These are phyloP conservation scores for Catharus fuscescens DNA, from an alignment of 2,113 vertebrate species.

Conservation along the genomic window DNA sequence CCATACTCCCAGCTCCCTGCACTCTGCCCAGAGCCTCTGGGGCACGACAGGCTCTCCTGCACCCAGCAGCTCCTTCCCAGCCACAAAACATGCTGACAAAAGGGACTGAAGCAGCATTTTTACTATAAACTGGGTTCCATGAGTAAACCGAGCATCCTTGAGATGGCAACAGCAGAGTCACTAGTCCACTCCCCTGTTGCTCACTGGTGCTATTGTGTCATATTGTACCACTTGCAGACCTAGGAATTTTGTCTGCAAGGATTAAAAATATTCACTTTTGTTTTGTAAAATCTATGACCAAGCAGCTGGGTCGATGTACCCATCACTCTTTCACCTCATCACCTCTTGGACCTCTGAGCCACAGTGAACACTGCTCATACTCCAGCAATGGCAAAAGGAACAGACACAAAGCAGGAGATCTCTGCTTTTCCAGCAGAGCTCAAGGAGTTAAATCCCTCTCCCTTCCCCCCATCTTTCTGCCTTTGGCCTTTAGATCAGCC, in stretches of 20 bases:
- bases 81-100: neutral
- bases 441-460: constrained; percentile 77
- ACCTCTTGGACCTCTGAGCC: neutral
- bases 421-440: neutral
- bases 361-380: accelerated
- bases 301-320: neutral
- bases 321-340: neutral
- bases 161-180: neutral
- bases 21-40: neutral
- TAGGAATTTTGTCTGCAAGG: neutral
- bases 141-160: neutral
- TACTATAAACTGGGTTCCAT: neutral
- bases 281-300: neutral
- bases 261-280: neutral
- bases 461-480: constrained; percentile 70
- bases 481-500: constrained; percentile 73
- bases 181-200: neutral
- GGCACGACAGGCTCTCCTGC: accelerated
- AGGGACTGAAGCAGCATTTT: neutral
- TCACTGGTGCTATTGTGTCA: neutral
- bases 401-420: neutral
- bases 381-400: neutral
- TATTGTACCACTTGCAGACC: neutral
- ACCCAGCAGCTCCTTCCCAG: neutral
- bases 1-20: neutral